A percentile compares a stretch with the other conserved stretches of the same genome.
phyloP scores from a whole-genome alignment of 2,113 vertebrate genomes.

The Vulpes lagopus region DNA sequence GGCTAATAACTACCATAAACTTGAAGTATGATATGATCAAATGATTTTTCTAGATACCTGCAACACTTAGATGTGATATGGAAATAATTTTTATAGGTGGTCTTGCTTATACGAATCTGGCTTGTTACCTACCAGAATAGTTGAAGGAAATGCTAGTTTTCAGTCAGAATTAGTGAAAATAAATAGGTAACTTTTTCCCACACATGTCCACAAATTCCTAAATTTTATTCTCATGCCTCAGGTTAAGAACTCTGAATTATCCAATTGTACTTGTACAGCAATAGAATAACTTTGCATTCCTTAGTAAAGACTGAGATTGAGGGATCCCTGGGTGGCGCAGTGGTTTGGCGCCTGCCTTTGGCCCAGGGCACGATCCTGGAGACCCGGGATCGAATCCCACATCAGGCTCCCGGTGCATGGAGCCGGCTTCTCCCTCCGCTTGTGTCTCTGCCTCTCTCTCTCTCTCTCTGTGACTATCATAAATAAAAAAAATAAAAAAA shows the following conservation, averaged over 20 bases:
- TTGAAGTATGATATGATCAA: neutral
- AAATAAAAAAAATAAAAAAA: too few relatives aligned
- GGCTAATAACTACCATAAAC: neutral
- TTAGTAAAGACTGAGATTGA: constrained; percentile 8
- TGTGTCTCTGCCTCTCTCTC: too few relatives aligned
- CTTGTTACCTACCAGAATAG: neutral
- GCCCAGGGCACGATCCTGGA: too few relatives aligned
- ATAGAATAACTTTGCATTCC: neutral
- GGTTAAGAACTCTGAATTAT: neutral
- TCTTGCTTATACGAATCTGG: neutral
- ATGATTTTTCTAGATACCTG: neutral
- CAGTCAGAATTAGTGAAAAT: neutral
- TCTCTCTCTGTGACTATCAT: too few relatives aligned
- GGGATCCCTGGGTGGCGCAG: too few relatives aligned
- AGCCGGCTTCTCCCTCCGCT: too few relatives aligned
- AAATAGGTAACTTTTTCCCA: neutral
- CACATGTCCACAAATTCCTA: neutral
- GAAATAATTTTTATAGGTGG: neutral
- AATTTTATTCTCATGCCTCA: neutral
- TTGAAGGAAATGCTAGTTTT: neutral
- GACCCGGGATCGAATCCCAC: too few relatives aligned
- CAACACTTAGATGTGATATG: neutral
- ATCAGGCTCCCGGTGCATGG: too few relatives aligned
- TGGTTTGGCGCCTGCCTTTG: too few relatives aligned
- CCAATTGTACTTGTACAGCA: neutral